These are phyloP conservation scores for Archegozetes longisetosus DNA, from an alignment of 1,140 invertebrate genomes.

Conservation along the genomic window DNA sequence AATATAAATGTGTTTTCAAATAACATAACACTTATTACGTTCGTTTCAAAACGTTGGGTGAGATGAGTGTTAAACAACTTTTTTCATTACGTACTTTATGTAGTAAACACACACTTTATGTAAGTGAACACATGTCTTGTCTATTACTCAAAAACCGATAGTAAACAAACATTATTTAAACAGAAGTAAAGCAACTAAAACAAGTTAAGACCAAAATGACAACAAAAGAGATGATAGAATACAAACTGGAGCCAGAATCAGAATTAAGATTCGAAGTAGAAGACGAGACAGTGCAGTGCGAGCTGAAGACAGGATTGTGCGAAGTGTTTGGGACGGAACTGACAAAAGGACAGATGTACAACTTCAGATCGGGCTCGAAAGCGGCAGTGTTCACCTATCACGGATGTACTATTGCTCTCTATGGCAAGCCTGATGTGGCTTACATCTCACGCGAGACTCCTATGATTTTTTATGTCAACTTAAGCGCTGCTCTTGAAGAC, in stretches of 20 bases:
- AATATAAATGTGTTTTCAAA: no score
- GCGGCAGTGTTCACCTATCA: slow-evolving; percentile 93
- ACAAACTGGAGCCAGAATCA: slow-evolving; percentile 66
- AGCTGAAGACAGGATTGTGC: slow-evolving; percentile 33
- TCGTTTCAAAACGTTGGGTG: no score
- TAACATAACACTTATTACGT: no score
- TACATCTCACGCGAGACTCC: slow-evolving; percentile 91
- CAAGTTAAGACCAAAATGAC: no score
- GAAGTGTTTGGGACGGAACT: slow-evolving; percentile 96
- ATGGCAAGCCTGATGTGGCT: slow-evolving; percentile 72
- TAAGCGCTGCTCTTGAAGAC: slow-evolving; percentile 81
- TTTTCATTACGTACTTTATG: no score
- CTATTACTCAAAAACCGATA: no score
- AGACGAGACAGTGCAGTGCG: slow-evolving; percentile 59
- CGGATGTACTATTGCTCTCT: slow-evolving; percentile 52
- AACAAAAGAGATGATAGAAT: slow-evolving; percentile 35
- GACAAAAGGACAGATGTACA: slow-evolving; percentile 79
- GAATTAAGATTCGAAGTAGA: slow-evolving; percentile 89
- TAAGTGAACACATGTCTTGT: no score
- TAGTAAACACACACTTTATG: no score
- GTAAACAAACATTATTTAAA: no score
- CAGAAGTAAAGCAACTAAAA: no score
- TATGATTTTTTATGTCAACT: slow-evolving; percentile 88
- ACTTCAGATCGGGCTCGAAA: slow-evolving; percentile 75
- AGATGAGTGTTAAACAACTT: no score